Percentiles rank a stretch among this genome's conserved stretches.
Evolutionary conservation across 2,888 invertebrate species (phyloP).

Genomic region (Drosophila emarginata): DNA sequence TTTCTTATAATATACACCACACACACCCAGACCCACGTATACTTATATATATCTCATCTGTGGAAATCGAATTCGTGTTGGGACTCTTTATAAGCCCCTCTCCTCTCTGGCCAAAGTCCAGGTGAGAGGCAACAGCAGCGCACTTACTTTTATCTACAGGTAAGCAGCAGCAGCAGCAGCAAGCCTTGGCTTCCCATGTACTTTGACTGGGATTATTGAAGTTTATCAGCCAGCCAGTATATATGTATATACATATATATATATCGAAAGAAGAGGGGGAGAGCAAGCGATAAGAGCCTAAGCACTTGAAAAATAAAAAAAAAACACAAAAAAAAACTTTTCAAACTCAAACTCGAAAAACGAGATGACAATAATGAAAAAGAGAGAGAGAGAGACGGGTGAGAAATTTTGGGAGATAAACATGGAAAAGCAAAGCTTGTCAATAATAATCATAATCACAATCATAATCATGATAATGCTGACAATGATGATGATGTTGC

Average conservation of each 20-base stretch:
- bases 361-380: constrained; percentile 1
- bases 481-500: neutral
- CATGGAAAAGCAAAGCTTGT: constrained; percentile 23
- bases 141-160: constrained; percentile 69
- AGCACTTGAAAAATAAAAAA: constrained; percentile 62
- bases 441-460: constrained; percentile 65
- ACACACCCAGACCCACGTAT: neutral
- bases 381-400: neutral
- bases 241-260: no score
- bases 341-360: constrained; percentile 7
- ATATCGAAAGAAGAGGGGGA: neutral
- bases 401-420: neutral
- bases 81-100: constrained; percentile 50
- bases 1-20: constrained; percentile 60
- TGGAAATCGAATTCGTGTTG: constrained; percentile 68
- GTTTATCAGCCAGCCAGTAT: constrained; percentile 59
- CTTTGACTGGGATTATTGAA: constrained; percentile 63
- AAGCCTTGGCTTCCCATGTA: constrained; percentile 4
- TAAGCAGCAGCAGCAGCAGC: constrained; percentile 48
- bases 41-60: constrained; percentile 29
- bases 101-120: no score
- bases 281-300: constrained; percentile 66
- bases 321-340: constrained; percentile 48
- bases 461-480: constrained; percentile 40
- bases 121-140: constrained; percentile 10